Conservation (phyloP, 2,113 vertebrate species). For the Diadophis punctatus region DNA sequence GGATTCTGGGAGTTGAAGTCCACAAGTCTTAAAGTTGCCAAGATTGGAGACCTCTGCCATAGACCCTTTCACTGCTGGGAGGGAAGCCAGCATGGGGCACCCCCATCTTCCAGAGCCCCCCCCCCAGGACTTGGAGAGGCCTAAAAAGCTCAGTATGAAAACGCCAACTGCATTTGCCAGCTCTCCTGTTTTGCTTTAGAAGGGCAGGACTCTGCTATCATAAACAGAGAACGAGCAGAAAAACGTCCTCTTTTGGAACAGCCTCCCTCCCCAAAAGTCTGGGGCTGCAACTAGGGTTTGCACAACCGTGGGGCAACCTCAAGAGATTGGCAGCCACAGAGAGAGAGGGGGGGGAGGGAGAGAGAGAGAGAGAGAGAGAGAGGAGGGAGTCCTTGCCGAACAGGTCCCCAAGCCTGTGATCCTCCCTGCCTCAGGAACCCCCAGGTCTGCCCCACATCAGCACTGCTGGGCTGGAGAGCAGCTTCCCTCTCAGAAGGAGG, state of each 20-base stretch:
- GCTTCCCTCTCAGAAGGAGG: background rate
- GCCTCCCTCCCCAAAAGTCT: background rate
- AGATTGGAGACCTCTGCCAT: background rate
- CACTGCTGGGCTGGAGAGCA: background rate
- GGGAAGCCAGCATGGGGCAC: background rate
- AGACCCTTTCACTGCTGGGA: background rate
- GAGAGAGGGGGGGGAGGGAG: fast-evolving
- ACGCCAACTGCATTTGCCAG: background rate
- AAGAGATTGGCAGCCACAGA: too few species aligned
- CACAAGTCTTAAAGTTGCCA: too few species aligned
- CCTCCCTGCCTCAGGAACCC: background rate
- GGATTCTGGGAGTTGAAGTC: background rate
- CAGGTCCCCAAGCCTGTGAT: too few species aligned
- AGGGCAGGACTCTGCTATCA: background rate
- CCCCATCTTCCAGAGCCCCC: background rate
- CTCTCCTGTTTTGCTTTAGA: background rate
- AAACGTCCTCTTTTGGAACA: background rate
- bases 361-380: background rate
- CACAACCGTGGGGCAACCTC: background rate
- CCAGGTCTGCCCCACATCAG: background rate
- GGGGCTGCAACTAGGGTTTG: background rate
- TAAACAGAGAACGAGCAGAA: background rate
- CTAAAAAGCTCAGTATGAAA: background rate
- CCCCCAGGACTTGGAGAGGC: background rate
- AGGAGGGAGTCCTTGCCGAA: too few species aligned